phyloP scores from a whole-genome alignment of 2,888 invertebrate genomes.

The Leucoptera coffeella region DNA sequence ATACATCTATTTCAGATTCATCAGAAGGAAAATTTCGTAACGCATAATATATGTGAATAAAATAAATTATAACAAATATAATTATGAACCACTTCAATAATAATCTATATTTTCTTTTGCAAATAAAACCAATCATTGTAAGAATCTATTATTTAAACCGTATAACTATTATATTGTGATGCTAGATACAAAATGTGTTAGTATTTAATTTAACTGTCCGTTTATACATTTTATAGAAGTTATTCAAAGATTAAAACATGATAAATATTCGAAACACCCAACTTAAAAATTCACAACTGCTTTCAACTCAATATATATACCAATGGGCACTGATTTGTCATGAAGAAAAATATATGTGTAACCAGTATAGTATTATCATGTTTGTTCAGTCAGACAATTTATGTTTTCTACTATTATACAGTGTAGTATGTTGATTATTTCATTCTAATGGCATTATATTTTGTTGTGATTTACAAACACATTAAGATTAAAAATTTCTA shows the following conservation, averaged over 20 bases:
- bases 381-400: too few species aligned
- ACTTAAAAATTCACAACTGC: too few species aligned
- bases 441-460: too few species aligned
- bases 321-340: too few species aligned
- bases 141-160: not conserved
- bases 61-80: slow-evolving; percentile 31
- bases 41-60: slow-evolving; percentile 32
- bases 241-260: not conserved
- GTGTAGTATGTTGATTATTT: too few species aligned
- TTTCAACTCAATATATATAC: too few species aligned
- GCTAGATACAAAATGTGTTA: not conserved
- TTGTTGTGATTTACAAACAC: too few species aligned
- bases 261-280: not conserved
- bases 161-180: not conserved
- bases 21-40: slow-evolving; percentile 29
- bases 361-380: too few species aligned
- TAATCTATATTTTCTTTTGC: slow-evolving; percentile 28
- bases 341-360: too few species aligned
- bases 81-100: slow-evolving; percentile 33
- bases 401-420: too few species aligned
- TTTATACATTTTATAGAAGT: not conserved
- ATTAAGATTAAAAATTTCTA: too few species aligned
- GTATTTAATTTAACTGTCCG: not conserved
- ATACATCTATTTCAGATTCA: slow-evolving; percentile 19
- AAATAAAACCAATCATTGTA: slow-evolving; percentile 20